Conservation (phyloP, 1,140 invertebrate genomes). For the Pachyrhynchus sulphureomaculatus region DNA sequence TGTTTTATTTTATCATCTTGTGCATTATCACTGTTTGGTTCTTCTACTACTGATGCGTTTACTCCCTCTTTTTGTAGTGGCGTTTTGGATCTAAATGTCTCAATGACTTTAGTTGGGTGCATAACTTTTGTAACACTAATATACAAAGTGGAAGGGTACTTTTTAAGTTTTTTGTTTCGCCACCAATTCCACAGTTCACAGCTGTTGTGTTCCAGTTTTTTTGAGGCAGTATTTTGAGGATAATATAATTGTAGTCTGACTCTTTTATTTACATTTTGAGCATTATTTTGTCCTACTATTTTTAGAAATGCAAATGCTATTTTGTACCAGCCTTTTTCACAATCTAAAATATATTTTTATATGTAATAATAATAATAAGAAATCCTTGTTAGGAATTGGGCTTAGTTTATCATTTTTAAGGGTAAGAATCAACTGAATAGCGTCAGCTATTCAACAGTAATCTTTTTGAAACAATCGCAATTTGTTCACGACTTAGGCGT, state of each 20-base stretch:
- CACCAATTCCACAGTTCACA: conserved; percentile 41
- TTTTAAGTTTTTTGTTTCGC: conserved; percentile 41
- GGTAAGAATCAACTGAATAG: too few relatives aligned
- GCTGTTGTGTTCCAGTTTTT: conserved; percentile 18
- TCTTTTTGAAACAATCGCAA: too few relatives aligned
- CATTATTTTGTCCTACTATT: conserved; percentile 31
- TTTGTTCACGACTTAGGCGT: too few relatives aligned
- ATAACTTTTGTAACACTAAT: conserved; percentile 37
- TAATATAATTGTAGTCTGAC: conserved; percentile 45
- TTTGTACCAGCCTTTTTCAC: conserved; percentile 34
- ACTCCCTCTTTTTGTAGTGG: conserved; percentile 31
- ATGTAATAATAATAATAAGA: not conserved
- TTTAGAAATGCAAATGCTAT: conserved; percentile 49
- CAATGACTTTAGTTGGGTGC: conserved; percentile 31
- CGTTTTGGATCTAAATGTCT: conserved; percentile 37
- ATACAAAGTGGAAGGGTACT: conserved; percentile 45
- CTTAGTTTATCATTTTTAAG: too few relatives aligned
- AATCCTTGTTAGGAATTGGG: too few relatives aligned
- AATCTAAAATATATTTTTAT: conserved; percentile 24
- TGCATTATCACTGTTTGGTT: not conserved
- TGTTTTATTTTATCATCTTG: not conserved
- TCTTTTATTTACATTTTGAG: conserved; percentile 41
- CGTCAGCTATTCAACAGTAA: too few relatives aligned
- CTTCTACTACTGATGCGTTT: not conserved
- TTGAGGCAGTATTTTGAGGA: conserved; percentile 7